Conservation (phyloP, 1,140 invertebrate species). For the Euglossa dilemma region DNA sequence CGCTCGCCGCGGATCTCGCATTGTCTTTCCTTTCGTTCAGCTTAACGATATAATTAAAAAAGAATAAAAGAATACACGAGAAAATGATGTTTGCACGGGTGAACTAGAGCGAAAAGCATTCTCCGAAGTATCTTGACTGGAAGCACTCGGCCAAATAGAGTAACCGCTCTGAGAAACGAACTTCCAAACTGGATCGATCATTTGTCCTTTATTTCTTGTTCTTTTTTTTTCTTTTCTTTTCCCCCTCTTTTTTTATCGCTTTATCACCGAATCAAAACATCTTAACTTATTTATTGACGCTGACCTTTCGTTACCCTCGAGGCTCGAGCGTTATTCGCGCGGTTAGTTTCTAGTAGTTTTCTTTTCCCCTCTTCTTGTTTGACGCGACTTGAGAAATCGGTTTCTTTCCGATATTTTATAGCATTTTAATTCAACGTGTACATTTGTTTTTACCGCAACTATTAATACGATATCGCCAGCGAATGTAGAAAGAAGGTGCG, state of each 20-base stretch:
- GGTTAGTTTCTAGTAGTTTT: neutral
- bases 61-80: neutral
- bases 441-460: slow-evolving; percentile 67
- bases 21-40: neutral
- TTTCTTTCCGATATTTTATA: slow-evolving; percentile 58
- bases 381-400: neutral
- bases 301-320: slow-evolving; percentile 41
- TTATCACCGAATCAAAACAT: slow-evolving; percentile 67
- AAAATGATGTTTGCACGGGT: neutral
- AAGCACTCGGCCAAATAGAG: slow-evolving; percentile 7
- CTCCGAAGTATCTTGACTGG: slow-evolving; percentile 7
- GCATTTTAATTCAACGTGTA: slow-evolving; percentile 69
- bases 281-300: slow-evolving; percentile 72
- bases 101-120: neutral
- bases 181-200: slow-evolving; percentile 4
- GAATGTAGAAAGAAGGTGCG: neutral
- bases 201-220: neutral
- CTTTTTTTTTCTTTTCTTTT: slow-evolving; percentile 29
- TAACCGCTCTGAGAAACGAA: neutral
- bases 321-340: neutral
- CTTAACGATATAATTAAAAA: neutral
- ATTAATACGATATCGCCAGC: neutral
- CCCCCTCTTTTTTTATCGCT: slow-evolving; percentile 18
- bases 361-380: neutral
- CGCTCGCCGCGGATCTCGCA: neutral